Evolutionary conservation across 2,113 vertebrate species (phyloP).

Genomic region (Dendrocopos noguchii): DNA sequence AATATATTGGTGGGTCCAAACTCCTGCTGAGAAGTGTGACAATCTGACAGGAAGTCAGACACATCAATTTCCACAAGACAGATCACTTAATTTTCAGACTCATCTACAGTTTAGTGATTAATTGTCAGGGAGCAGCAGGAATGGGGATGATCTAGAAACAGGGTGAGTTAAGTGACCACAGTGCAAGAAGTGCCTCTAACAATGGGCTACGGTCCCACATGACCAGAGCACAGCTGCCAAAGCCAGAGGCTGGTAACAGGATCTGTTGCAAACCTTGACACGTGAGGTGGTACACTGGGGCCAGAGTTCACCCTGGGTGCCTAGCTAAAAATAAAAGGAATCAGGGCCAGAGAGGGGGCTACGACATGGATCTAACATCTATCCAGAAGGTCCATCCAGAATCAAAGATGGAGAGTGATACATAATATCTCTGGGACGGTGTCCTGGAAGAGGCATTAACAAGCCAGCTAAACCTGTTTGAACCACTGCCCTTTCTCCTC

Average conservation of each 20-base stretch:
- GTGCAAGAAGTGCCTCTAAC: neutral
- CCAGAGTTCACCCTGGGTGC: neutral
- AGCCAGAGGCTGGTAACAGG: neutral
- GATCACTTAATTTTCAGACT: neutral
- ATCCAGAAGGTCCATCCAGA: neutral
- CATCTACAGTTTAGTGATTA: neutral
- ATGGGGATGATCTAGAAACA: neutral
- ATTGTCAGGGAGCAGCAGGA: neutral
- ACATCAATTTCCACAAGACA: neutral
- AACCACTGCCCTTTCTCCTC: too few relatives aligned
- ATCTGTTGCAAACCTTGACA: neutral
- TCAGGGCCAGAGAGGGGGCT: neutral
- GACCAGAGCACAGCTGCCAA: neutral
- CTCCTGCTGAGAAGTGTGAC: neutral
- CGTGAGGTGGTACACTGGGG: neutral
- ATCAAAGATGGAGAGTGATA: neutral
- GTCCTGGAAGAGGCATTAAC: too few relatives aligned
- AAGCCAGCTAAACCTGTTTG: too few relatives aligned
- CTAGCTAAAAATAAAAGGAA: neutral
- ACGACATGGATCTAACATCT: neutral
- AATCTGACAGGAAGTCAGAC: neutral
- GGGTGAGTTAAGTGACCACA: neutral
- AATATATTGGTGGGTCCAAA: neutral
- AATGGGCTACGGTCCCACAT: neutral
- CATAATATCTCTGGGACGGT: fast-evolving